Evolutionary conservation across 2,888 invertebrate genomes (phyloP), one percentile per base, ranked within the genome.

Genomic region (Teleogryllus oceanicus): DNA sequence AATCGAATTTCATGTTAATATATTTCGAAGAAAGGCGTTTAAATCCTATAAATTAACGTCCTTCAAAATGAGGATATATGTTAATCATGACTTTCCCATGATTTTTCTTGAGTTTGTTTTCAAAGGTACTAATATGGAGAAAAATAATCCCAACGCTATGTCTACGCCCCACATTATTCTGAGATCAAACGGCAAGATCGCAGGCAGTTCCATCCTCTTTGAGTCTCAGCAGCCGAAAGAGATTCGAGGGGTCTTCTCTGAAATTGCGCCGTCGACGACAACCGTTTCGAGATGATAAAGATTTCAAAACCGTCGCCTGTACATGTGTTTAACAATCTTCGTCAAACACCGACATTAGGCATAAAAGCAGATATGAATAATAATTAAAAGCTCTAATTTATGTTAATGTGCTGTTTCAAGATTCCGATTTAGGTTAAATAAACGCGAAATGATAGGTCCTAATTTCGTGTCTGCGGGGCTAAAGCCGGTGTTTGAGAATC

Each of bases 301-400:
- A 18, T 62, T 62, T 62, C 62, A 62, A 62, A 62, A 62, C 16
- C 13, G 62, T 62, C 62, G n/a, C 62, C 62, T 18, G 62, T 62
- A 62, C 62, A n/a, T 62, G 62, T 62, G 62, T 62, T 62, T 62
- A 62, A 62, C 62, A 62, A 62, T 62, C 62, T 62, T 62, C 62
- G 62, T 62, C 62, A 62, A 13, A 62, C 62, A 62, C 62, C 62
- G n/a, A 62, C 62, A 62, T 62, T 62, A 62, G 62, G 62, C n/a
- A 62, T 62, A 62, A 62, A 62, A 62, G 62, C 62, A 62, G 62
- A n/a, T 62, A 62, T 62, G 62, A 62, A 62, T 62, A 62, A 62
- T 62, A 62, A 62, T 62, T 62, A 62, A 62, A 62, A 62, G 62
- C 62, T 62, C 62, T 62, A 62, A 62, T 62, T n/a, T 62, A 62